phyloP scores from a whole-genome alignment of 2,888 invertebrate species.

The Laothoe populi region DNA sequence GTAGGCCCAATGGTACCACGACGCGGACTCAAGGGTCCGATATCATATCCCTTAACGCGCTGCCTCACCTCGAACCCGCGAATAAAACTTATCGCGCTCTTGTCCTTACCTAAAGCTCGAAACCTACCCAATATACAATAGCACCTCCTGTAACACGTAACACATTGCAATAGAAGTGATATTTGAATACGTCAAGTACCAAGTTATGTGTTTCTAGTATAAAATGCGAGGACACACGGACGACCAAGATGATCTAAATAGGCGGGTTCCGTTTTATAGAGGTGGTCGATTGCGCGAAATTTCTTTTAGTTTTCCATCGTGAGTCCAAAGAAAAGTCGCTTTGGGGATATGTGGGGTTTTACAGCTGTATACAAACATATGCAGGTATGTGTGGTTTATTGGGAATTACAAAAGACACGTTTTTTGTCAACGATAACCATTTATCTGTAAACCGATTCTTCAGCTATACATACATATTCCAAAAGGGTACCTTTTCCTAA shows the following conservation, averaged over 20 bases:
- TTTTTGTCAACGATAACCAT: too few relatives aligned
- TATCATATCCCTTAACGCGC: slow-evolving; percentile 14
- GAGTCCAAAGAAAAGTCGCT: slow-evolving; percentile 11
- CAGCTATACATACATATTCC: too few relatives aligned
- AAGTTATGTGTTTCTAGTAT: slow-evolving; percentile 39
- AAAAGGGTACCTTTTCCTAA: too few relatives aligned
- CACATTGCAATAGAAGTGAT: slow-evolving; percentile 33
- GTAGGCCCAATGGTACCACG: slow-evolving; percentile 8
- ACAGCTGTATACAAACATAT: background rate
- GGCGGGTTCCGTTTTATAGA: slow-evolving; percentile 68
- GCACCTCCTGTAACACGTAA: slow-evolving; percentile 30
- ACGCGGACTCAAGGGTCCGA: slow-evolving; percentile 18
- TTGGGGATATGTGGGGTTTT: slow-evolving; percentile 1
- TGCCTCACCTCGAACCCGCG: slow-evolving; percentile 53
- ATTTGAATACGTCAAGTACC: slow-evolving; percentile 26
- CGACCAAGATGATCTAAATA: slow-evolving; percentile 76
- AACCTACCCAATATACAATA: slow-evolving; percentile 31
- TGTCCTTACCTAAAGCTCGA: slow-evolving; percentile 31
- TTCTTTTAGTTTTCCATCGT: slow-evolving; percentile 43
- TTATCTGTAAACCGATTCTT: too few relatives aligned
- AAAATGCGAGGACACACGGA: slow-evolving; percentile 53
- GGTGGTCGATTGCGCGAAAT: slow-evolving; percentile 58
- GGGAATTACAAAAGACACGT: too few relatives aligned
- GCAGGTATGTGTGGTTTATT: too few relatives aligned
- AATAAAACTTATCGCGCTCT: slow-evolving; percentile 71